Percentiles rank a stretch among this genome's conserved stretches.
phyloP scores from a whole-genome alignment of 1,140 invertebrate species.

The Theocolax elegans region DNA sequence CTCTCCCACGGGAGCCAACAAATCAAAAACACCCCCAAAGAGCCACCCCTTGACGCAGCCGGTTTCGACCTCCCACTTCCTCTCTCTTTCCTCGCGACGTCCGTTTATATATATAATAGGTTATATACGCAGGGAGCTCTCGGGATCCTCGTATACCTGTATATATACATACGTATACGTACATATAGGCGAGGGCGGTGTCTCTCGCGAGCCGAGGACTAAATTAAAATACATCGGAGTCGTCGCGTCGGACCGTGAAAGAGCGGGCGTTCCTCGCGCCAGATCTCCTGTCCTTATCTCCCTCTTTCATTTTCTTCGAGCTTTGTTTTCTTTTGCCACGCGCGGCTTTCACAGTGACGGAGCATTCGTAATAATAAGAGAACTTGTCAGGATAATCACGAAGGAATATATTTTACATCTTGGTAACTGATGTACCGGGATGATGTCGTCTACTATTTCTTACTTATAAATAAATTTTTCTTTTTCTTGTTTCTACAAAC shows the following conservation, averaged over 20 bases:
- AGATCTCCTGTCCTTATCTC: neutral
- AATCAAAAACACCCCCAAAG: constrained; percentile 65
- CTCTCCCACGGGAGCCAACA: constrained; percentile 60
- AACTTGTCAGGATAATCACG: neutral
- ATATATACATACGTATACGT: neutral
- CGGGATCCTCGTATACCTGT: no score
- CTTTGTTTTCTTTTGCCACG: no score
- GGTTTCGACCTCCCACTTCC: constrained; percentile 41
- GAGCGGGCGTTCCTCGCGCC: neutral
- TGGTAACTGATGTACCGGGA: no score
- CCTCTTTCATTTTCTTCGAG: neutral
- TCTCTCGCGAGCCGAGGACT: constrained; percentile 8
- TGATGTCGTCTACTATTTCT: neutral
- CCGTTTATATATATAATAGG: neutral
- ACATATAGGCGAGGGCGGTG: neutral
- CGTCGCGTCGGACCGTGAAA: neutral
- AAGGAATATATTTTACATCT: no score
- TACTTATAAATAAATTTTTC: no score
- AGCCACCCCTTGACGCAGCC: constrained; percentile 46
- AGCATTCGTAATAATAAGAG: neutral
- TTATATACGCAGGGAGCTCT: no score
- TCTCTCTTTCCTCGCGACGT: neutral
- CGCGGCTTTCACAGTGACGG: no score
- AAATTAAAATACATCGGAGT: constrained; percentile 59
- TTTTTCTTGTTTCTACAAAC: no score